A percentile compares a stretch with the other conserved stretches of the same genome.
These are phyloP conservation scores for Pluvianellus socialis DNA, from an alignment of 2,113 vertebrate genomes.

Conservation along the genomic window DNA sequence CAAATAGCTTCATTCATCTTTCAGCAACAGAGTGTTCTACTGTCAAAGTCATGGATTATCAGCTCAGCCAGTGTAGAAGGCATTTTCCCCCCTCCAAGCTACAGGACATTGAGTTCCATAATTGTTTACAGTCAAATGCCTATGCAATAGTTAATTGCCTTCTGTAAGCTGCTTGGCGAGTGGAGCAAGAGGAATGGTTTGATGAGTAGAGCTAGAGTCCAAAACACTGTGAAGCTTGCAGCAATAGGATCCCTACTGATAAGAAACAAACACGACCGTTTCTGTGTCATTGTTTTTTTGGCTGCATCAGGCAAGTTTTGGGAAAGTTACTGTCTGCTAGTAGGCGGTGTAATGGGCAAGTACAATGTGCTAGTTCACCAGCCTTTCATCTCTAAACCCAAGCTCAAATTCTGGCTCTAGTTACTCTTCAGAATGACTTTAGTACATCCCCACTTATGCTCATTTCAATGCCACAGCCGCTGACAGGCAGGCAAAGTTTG, in stretches of 20 bases:
- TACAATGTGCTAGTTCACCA: background rate
- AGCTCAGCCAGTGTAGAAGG: background rate
- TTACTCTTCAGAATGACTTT: background rate
- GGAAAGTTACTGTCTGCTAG: slow-evolving; percentile 31
- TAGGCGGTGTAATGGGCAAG: background rate
- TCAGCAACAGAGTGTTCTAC: background rate
- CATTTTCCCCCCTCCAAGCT: background rate
- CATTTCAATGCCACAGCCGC: background rate
- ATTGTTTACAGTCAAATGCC: slow-evolving; percentile 54
- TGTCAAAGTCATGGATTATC: slow-evolving; percentile 33
- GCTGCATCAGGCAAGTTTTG: slow-evolving; percentile 32
- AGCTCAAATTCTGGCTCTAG: background rate
- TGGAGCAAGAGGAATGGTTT: slow-evolving; percentile 22
- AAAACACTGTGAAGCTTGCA: slow-evolving; percentile 29
- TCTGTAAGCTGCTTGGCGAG: slow-evolving; percentile 39
- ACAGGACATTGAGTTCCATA: slow-evolving; percentile 49
- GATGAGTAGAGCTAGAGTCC: background rate
- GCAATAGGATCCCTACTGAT: slow-evolving; percentile 41
- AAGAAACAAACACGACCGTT: slow-evolving; percentile 38
- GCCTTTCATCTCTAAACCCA: background rate
- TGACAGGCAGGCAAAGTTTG: fast-evolving
- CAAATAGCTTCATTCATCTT: background rate
- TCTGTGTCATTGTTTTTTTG: slow-evolving; percentile 48
- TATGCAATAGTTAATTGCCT: slow-evolving; percentile 40
- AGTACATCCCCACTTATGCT: background rate